Evolutionary conservation across 2,888 invertebrate species (phyloP).

Genomic region (Lydus trimaculatus): DNA sequence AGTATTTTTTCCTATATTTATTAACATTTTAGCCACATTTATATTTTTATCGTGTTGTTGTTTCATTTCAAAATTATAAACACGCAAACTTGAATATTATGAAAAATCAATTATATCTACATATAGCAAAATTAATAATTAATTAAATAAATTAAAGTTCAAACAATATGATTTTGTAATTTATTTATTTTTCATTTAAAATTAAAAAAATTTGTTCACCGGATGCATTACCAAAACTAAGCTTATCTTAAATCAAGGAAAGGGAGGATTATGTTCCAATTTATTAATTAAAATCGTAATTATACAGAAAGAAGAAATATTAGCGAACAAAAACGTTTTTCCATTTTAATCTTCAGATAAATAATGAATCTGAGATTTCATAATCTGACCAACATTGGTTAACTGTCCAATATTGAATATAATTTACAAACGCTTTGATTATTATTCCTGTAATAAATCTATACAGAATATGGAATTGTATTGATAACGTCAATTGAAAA

Average conservation of each 20-base stretch:
- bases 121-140: conserved; percentile 28
- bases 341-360: background rate
- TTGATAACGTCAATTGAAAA: background rate
- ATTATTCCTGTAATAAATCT: background rate
- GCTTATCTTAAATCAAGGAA: background rate
- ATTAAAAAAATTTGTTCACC: too few relatives aligned
- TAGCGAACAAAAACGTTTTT: too few relatives aligned
- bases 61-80: conserved; percentile 24
- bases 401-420: background rate
- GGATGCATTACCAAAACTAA: too few relatives aligned
- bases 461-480: background rate
- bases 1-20: conserved; percentile 13
- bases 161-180: too few relatives aligned
- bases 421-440: background rate
- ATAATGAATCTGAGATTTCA: background rate
- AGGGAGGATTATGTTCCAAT: background rate
- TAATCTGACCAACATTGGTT: background rate
- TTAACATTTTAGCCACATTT: conserved; percentile 20
- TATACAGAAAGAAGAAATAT: too few relatives aligned
- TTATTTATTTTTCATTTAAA: too few relatives aligned
- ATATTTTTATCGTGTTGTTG: conserved; percentile 30
- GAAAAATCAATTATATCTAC: conserved; percentile 30
- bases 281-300: background rate
- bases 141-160: background rate
- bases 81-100: conserved; percentile 25